A percentile compares a stretch with the other conserved stretches of the same genome.
Conservation (phyloP, 2,888 invertebrate species). For the Carterocephalus palaemon region DNA sequence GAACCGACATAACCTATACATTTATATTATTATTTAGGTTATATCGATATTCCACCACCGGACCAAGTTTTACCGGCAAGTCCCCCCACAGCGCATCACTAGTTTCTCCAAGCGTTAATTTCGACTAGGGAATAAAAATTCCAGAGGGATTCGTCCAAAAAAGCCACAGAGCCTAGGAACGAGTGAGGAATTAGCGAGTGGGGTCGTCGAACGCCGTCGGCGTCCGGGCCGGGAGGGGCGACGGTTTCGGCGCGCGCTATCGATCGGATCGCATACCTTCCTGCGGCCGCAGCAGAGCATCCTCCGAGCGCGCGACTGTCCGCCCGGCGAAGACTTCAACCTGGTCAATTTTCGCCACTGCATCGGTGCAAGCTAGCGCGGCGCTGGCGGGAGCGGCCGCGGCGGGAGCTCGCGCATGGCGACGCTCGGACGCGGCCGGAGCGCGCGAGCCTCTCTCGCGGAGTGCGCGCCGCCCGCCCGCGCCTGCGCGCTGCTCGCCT, state of each 20-base stretch:
- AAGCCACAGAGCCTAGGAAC: constrained; percentile 40
- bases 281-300: constrained; percentile 97
- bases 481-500: constrained; percentile 61
- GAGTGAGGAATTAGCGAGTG: constrained; percentile 57
- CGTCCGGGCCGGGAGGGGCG: constrained; percentile 74
- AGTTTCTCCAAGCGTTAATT: constrained; percentile 16
- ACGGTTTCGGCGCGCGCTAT: constrained; percentile 74
- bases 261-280: constrained; percentile 85
- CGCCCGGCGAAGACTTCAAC: constrained; percentile 84
- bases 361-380: constrained; percentile 85
- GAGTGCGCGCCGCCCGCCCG: constrained; percentile 65
- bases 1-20: constrained; percentile 17
- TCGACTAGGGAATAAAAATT: constrained; percentile 13
- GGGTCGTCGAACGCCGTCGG: constrained; percentile 75
- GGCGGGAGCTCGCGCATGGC: constrained; percentile 71
- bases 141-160: constrained; percentile 16
- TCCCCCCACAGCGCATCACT: constrained; percentile 5
- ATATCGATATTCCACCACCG: constrained; percentile 9
- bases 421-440: constrained; percentile 69
- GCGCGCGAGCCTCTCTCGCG: constrained; percentile 74
- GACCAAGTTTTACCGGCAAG: constrained; percentile 5
- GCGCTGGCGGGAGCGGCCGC: constrained; percentile 75
- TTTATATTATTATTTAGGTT: constrained; percentile 13
- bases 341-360: constrained; percentile 92
- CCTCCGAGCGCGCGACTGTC: constrained; percentile 86